Evolutionary conservation across 64 coral and sea anemone species (phyloP).

Genomic region (Pocillopora verrucosa): DNA sequence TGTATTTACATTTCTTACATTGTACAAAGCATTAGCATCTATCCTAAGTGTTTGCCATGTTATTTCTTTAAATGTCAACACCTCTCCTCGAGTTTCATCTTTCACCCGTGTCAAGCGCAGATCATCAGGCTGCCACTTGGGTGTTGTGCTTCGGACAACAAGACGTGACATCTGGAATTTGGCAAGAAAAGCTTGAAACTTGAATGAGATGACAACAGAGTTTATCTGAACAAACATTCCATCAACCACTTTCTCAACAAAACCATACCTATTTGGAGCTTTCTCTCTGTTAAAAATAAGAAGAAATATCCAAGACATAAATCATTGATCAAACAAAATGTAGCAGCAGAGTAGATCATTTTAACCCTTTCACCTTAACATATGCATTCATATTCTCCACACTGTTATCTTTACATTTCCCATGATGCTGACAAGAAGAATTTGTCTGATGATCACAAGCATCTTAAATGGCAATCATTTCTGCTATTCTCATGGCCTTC

Average conservation of each 20-base stretch:
- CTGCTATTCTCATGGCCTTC: too few species aligned
- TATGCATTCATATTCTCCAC: too few species aligned
- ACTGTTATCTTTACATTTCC: too few species aligned
- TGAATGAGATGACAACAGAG: constrained; percentile 92
- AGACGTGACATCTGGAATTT: constrained; percentile 95
- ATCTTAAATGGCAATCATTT: too few species aligned
- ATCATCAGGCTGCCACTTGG: constrained; percentile 81
- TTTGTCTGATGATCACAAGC: too few species aligned
- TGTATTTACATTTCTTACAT: constrained; percentile 31
- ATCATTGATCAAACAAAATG: too few species aligned
- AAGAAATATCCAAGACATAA: neutral
- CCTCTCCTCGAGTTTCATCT: constrained; percentile 78
- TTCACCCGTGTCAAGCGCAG: constrained; percentile 83
- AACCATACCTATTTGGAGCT: constrained; percentile 85
- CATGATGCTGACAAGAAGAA: too few species aligned
- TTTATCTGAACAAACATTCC: constrained; percentile 99
- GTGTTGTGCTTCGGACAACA: constrained; percentile 80
- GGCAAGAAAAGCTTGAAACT: constrained; percentile 84
- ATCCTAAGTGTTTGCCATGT: constrained; percentile 89
- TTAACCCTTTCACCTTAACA: too few species aligned
- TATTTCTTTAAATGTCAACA: constrained; percentile 95
- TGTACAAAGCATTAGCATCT: constrained; percentile 88
- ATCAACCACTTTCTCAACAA: constrained; percentile 98
- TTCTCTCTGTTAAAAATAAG: constrained; percentile 53
- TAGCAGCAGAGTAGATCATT: too few species aligned